Evolutionary conservation across 2,888 invertebrate genomes (phyloP).

Genomic region (Noctua janthe): DNA sequence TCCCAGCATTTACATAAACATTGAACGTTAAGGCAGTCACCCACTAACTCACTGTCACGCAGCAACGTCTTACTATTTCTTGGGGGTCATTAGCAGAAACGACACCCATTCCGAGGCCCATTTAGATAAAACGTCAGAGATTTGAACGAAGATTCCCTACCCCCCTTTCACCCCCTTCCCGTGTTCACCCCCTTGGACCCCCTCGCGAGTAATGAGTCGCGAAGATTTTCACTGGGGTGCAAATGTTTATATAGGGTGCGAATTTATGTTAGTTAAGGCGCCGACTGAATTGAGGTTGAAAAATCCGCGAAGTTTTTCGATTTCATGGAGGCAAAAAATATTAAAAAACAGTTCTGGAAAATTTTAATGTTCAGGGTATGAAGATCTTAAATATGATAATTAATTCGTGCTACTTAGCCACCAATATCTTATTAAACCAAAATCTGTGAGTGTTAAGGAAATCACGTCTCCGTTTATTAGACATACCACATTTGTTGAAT

Average conservation of each 20-base stretch:
- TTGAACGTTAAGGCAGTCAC: conserved; percentile 63
- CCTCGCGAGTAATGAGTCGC: conserved; percentile 88
- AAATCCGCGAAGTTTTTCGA: conserved; percentile 37
- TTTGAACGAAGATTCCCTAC: conserved; percentile 87
- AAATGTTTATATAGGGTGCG: conserved; percentile 89
- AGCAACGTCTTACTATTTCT: conserved; percentile 87
- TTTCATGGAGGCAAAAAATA: neutral
- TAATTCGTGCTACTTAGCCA: neutral
- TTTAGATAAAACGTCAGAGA: conserved; percentile 91
- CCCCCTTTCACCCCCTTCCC: conserved; percentile 64
- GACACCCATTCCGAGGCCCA: conserved; percentile 89
- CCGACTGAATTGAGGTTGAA: conserved; percentile 68
- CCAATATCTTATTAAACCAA: no score
- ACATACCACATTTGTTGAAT: neutral
- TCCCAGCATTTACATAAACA: conserved; percentile 65
- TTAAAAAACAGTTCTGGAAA: neutral
- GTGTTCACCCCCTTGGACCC: conserved; percentile 56
- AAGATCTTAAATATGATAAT: neutral
- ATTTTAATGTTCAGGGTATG: neutral
- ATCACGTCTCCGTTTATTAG: neutral
- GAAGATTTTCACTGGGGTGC: conserved; percentile 89
- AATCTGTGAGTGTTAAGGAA: neutral
- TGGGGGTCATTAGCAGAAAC: conserved; percentile 89
- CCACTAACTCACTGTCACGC: conserved; percentile 80
- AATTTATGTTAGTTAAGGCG: conserved; percentile 80